Conservation (phyloP, 2,797 vertebrate species). For the Melanotaenia trifasciata region DNA sequence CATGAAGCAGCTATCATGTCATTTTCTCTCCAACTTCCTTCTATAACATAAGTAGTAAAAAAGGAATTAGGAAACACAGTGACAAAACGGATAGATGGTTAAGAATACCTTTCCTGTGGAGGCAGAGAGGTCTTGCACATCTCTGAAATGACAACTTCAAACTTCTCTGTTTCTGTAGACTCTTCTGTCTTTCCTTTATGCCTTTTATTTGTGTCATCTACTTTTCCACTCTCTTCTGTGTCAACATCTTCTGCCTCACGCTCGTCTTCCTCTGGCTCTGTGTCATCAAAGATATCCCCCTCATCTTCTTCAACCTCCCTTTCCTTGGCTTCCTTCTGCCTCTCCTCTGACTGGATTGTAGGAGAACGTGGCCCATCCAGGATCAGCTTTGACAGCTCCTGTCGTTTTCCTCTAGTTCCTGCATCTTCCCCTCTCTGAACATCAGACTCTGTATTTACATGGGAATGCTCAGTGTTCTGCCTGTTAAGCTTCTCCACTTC, state of each 20-base stretch:
- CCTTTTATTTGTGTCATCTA: conserved; percentile 43
- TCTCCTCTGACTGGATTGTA: conserved; percentile 15
- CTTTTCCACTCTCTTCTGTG: conserved; percentile 23
- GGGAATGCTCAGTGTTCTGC: conserved; percentile 83
- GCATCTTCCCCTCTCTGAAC: conserved; percentile 34
- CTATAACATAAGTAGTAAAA: not conserved
- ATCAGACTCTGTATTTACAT: conserved; percentile 52
- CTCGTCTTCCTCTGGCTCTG: conserved; percentile 51
- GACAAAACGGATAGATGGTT: too few species aligned
- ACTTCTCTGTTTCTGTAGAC: conserved; percentile 19
- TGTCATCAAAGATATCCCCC: conserved; percentile 44
- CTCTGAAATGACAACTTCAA: conserved; percentile 22
- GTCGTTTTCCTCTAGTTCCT: conserved; percentile 24
- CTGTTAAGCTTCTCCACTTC: conserved; percentile 87
- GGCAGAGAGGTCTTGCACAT: conserved; percentile 26
- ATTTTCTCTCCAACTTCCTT: not conserved
- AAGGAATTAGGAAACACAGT: not conserved
- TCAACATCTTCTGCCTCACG: conserved; percentile 19
- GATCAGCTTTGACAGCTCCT: conserved; percentile 56
- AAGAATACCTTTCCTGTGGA: conserved; percentile 67
- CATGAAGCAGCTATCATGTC: not conserved
- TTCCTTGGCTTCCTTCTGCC: conserved; percentile 19
- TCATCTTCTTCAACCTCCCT: conserved; percentile 20
- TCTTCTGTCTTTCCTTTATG: conserved; percentile 20
- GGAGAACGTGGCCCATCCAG: conserved; percentile 34